These are phyloP conservation scores for Melipona bicolor DNA, from an alignment of 2,888 invertebrate species.

Conservation along the genomic window DNA sequence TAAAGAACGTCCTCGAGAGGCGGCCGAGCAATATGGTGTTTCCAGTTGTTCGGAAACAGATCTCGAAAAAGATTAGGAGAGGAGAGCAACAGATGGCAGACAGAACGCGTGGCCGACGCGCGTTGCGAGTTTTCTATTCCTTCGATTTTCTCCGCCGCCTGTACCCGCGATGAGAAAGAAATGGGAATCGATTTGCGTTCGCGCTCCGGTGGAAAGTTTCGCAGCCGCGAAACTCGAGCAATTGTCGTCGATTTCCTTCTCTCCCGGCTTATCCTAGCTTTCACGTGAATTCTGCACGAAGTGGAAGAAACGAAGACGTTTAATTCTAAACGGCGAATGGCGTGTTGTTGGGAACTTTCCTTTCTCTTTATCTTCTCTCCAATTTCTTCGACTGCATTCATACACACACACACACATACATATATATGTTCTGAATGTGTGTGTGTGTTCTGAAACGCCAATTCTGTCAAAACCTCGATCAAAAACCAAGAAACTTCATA, in stretches of 20 bases:
- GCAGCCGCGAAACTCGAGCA: background rate
- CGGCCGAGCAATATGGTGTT: slow-evolving; percentile 16
- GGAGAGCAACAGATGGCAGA: slow-evolving; percentile 77
- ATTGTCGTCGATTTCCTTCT: background rate
- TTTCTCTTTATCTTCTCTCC: too few relatives aligned
- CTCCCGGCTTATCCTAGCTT: background rate
- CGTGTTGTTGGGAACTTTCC: too few relatives aligned
- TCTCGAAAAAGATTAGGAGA: slow-evolving; percentile 60
- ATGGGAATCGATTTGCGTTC: background rate
- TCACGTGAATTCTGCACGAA: background rate
- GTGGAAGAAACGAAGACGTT: background rate
- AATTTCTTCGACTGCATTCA: too few relatives aligned
- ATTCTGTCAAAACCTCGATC: too few relatives aligned
- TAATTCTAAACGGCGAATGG: too few relatives aligned
- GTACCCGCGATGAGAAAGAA: background rate
- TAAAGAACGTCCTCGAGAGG: slow-evolving; percentile 2
- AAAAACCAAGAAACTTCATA: too few relatives aligned
- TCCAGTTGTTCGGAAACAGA: slow-evolving; percentile 32
- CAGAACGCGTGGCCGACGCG: slow-evolving; percentile 73
- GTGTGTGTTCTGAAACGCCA: too few relatives aligned
- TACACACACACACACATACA: too few relatives aligned
- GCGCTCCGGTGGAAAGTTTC: background rate
- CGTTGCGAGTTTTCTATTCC: slow-evolving; percentile 50
- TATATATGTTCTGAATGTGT: too few relatives aligned
- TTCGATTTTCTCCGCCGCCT: slow-evolving; percentile 13